These are phyloP conservation scores for Meloidogyne hapla DNA, from an alignment of 1,140 invertebrate genomes.

Conservation along the genomic window DNA sequence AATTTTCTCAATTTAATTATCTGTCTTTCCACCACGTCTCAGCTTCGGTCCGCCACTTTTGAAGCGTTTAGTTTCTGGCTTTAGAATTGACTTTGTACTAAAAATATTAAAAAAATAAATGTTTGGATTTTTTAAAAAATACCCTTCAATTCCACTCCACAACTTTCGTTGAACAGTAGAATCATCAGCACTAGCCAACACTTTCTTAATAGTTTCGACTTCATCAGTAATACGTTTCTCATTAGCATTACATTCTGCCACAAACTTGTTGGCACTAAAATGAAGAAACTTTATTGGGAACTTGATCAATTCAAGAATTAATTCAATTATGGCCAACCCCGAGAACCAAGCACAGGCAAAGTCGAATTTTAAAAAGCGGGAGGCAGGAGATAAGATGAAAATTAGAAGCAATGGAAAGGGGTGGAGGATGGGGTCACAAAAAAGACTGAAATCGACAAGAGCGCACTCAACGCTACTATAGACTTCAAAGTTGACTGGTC, in stretches of 20 bases:
- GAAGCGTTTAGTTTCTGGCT: conserved; percentile 14
- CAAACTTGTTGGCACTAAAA: conserved; percentile 15
- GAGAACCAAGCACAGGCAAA: too few species aligned
- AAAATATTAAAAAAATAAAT: not conserved
- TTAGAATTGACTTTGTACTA: not conserved
- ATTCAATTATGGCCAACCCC: too few species aligned
- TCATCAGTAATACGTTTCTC: conserved; percentile 9
- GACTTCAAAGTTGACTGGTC: too few species aligned
- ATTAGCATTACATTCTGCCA: not conserved
- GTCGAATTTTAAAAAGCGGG: too few species aligned
- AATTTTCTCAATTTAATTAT: not conserved
- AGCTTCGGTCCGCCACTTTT: conserved; percentile 5
- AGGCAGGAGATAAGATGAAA: too few species aligned
- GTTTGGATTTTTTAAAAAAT: not conserved
- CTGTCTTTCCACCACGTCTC: not conserved
- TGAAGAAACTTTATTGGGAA: not conserved
- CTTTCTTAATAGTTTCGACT: not conserved
- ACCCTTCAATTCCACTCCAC: not conserved
- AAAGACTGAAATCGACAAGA: too few species aligned
- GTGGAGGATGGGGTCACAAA: too few species aligned
- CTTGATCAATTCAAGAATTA: not conserved
- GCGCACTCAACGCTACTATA: too few species aligned
- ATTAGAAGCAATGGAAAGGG: too few species aligned
- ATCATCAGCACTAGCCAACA: not conserved
- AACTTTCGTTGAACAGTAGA: not conserved